Evolutionary conservation across 1,140 invertebrate genomes (phyloP).

Genomic region (Drosophila dunni): DNA sequence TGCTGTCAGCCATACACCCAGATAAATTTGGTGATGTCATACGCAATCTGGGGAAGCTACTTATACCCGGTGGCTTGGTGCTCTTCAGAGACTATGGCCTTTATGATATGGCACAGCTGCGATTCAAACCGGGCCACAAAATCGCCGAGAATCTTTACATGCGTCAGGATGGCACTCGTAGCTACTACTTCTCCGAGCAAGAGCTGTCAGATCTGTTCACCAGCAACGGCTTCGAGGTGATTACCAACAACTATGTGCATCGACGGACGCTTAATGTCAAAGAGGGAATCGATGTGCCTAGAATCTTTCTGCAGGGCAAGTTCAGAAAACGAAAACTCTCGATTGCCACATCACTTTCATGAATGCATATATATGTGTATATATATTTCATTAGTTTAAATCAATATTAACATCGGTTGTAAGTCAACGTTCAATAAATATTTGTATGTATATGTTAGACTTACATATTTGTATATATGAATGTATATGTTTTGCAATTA

Average conservation of each 20-base stretch:
- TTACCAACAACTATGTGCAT: slow-evolving; percentile 91
- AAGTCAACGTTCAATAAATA: slow-evolving; percentile 83
- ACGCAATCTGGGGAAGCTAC: slow-evolving; percentile 88
- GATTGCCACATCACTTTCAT: slow-evolving; percentile 9
- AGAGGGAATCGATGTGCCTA: slow-evolving; percentile 94
- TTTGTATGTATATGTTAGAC: slow-evolving; percentile 64
- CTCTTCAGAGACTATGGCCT: slow-evolving; percentile 98
- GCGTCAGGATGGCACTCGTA: slow-evolving; percentile 97
- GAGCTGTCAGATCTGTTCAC: slow-evolving; percentile 87
- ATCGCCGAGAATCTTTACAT: slow-evolving; percentile 98
- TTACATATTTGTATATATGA: slow-evolving; percentile 59
- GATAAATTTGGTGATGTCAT: slow-evolving; percentile 90
- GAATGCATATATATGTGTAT: slow-evolving; percentile 33
- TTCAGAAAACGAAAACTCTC: slow-evolving; percentile 87
- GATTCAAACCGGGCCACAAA: slow-evolving; percentile 97
- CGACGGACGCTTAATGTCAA: slow-evolving; percentile 95
- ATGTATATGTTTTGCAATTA: slow-evolving; percentile 24
- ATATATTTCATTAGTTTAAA: slow-evolving; percentile 55
- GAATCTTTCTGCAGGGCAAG: slow-evolving; percentile 97
- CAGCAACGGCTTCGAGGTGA: slow-evolving; percentile 89
- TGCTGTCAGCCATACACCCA: slow-evolving; percentile 97
- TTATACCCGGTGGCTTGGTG: slow-evolving; percentile 93
- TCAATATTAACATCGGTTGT: slow-evolving; percentile 70
- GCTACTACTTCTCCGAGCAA: slow-evolving; percentile 92
- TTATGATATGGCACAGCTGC: slow-evolving; percentile 98